Evolutionary conservation across 2,113 vertebrate species (phyloP), one percentile per base, ranked within the genome.

Genomic region (Nothoprocta pentlandii): DNA sequence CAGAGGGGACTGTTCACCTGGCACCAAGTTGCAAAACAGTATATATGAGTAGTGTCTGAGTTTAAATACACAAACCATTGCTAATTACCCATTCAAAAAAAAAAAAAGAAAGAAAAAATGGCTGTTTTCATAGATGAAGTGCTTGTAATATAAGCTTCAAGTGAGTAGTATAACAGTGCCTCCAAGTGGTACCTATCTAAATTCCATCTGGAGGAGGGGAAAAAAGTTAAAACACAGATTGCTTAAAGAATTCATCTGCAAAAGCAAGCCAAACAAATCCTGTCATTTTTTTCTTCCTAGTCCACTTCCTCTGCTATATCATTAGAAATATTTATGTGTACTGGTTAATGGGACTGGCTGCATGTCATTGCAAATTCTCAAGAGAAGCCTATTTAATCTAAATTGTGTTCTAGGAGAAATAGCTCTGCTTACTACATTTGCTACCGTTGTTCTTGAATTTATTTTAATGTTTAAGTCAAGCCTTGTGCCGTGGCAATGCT

Each of bases 141-240:
- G 20, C 42, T 95, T 82, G 26, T 51, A 68, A 46, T 63, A 73
- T 69, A 95, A 94, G 80, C 49, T 93, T 44, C 36, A 69, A 41
- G 75, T 46, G 94, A 96, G 73, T 41, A 97, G 98, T 96, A 87
- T 97, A 97, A 98, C 91, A 98, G 97, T 97, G 97, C 98, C 98
- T 98, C 98, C 98, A 98, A 97, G 98, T 98, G 98, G 98, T 67
- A 93, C 42, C 76, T 89, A n/a, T 77, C 71, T 97, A 97, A 96
- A 98, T 93, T 97, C 94, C 95, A 91, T 66, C 77, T 94, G 47
- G 20, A n/a, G 28, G 54, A 15, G 22, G 25, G 71, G 42, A 71
- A 15, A 53, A 81, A 79, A 82, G 59, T 73, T 94, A 64, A 96
- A 97, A 88, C 54, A 74, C 39, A 78, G 90, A 4, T 17, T 68